Conservation (phyloP, 2,797 vertebrate genomes). For the Tapera naevia region DNA sequence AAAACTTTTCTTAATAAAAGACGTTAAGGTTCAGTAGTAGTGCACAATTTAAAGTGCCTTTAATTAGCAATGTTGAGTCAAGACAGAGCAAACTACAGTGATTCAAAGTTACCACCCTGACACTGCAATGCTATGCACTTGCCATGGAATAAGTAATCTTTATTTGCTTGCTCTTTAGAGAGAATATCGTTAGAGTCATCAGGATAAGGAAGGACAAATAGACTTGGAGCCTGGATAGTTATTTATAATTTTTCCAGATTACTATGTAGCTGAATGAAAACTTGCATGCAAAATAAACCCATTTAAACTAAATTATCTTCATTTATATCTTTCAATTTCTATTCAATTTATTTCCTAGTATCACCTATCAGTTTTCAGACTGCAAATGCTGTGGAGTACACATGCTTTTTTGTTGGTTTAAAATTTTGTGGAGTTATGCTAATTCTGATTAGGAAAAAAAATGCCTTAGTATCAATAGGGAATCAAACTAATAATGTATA, state of each 20-base stretch:
- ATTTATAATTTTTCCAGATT: neutral
- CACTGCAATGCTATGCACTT: neutral
- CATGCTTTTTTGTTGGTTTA: neutral
- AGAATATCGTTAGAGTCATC: neutral
- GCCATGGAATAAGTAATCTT: neutral
- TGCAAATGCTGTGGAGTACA: neutral
- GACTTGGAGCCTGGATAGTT: neutral
- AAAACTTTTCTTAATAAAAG: neutral
- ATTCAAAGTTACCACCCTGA: neutral
- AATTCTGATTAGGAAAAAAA: neutral
- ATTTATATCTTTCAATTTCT: neutral
- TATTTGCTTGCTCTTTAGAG: neutral
- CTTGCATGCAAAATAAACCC: neutral
- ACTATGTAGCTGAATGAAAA: neutral
- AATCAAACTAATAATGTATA: neutral
- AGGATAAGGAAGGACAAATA: neutral
- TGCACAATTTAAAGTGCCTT: neutral
- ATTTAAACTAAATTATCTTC: neutral
- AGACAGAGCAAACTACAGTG: neutral
- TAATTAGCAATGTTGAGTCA: neutral
- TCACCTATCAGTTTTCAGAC: neutral
- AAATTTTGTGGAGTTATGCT: neutral
- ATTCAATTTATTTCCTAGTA: neutral
- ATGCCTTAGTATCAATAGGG: neutral
- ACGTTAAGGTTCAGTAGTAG: fast-evolving